Percentiles rank a stretch among this genome's conserved stretches.
Conservation (phyloP, 2,797 vertebrate species). For the Sarcophilus harrisii region DNA sequence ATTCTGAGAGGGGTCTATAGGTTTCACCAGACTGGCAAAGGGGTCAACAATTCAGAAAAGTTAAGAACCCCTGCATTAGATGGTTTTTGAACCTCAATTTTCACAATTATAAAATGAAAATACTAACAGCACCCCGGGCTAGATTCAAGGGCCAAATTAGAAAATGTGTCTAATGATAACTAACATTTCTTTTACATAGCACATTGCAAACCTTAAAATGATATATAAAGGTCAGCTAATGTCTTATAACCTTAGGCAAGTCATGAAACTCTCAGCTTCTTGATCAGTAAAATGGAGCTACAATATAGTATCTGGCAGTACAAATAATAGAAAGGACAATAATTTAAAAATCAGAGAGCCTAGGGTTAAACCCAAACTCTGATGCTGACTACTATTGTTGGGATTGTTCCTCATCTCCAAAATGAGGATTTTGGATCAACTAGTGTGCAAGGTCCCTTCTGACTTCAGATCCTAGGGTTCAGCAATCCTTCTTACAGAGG, state of each 20-base stretch:
- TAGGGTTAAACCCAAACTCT: neutral
- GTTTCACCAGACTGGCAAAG: neutral
- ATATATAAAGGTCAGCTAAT: neutral
- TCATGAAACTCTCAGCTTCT: neutral
- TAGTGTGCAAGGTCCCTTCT: neutral
- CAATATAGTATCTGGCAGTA: neutral
- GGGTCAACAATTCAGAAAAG: neutral
- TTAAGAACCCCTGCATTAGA: neutral
- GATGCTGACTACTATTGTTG: neutral
- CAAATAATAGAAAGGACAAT: neutral
- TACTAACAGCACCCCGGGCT: neutral
- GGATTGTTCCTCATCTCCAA: neutral
- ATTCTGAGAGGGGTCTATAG: neutral
- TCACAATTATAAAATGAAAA: neutral
- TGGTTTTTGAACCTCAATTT: neutral
- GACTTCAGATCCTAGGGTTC: neutral
- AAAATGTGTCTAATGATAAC: neutral
- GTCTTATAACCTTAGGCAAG: neutral
- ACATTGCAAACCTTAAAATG: neutral
- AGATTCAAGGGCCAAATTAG: neutral
- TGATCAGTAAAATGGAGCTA: neutral
- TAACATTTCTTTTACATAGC: neutral
- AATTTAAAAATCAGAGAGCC: neutral
- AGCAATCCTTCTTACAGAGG: neutral
- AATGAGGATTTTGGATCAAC: neutral